Base-by-base conservation (phyloP, 2,888 invertebrate genomes). In the Myopa tessellatipennis region DNA sequence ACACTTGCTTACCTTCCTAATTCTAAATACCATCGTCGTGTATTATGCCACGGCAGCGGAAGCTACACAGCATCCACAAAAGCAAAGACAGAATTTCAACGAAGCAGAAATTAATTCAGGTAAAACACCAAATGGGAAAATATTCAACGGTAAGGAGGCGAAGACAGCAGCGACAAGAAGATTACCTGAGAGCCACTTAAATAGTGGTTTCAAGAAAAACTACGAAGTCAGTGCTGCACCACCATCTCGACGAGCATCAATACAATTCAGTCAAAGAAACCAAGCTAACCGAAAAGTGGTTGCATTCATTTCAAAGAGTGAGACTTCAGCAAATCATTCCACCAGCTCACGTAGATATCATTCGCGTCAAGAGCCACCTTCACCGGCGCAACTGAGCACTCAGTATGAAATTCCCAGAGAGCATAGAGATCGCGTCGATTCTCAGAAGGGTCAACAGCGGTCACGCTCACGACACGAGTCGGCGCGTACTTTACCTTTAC, bases 21-120 rank as follows among this genome's bases (percentile, higher is more conserved):
- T 69, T 55, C 55, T 69, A 34, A 60, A 58, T 50, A 45, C 50
- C 5, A 16, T 80, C 69, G 76, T 77, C 78, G 80, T 78, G 78
- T 80, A 79, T 85, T 86, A 84, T 84, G 86, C 85, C 87, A 87
- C 83, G 79, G 52, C 80, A 58, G 12, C 36, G 79, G 77, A 77
- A 78, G 80, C 76, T 77, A 78, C 78, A 72, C 38, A 26, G 72
- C 77, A 26, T 26, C 26, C 71, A 68, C 79, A 70, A 38, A 80
- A 36, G 73, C 76, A 63, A 34, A 76, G 74, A 71, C 77, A 76
- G 55, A 78, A 77, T 73, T 78, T 71, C 69, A 76, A 74, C 74
- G 74, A 81, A 68, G 80, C 80, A 80, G 81, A 82, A 81, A 80
- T 80, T 55, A 80, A 79, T 77, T 65, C 50, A 58, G 55, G 50